Percentiles rank a stretch among this genome's conserved stretches.
These are phyloP conservation scores for Aulostomus chinensis DNA, from an alignment of 2,797 vertebrate species.

Conservation along the genomic window DNA sequence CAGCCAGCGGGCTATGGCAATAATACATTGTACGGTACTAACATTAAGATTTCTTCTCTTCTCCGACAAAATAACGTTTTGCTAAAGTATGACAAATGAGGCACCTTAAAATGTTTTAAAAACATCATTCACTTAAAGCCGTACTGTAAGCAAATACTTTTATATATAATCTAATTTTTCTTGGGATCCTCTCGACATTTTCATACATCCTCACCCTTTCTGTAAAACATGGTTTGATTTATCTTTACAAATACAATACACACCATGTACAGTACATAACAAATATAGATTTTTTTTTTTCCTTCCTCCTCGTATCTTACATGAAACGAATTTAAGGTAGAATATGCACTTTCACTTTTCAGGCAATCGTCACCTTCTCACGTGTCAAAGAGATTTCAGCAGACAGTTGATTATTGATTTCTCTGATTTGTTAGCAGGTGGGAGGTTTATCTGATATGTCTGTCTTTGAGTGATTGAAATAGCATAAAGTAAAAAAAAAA, in stretches of 20 bases:
- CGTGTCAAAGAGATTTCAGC: slow-evolving; percentile 45
- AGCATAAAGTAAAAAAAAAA: slow-evolving; percentile 37
- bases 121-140: slow-evolving; percentile 80
- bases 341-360: slow-evolving; percentile 61
- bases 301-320: slow-evolving; percentile 61
- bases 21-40: slow-evolving; percentile 74
- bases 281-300: slow-evolving; percentile 76
- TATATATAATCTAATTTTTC: slow-evolving; percentile 78
- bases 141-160: slow-evolving; percentile 79
- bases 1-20: slow-evolving; percentile 77
- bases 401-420: slow-evolving; percentile 48
- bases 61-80: slow-evolving; percentile 72
- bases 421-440: slow-evolving; percentile 48
- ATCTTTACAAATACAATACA: slow-evolving; percentile 82
- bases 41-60: slow-evolving; percentile 71
- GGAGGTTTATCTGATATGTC: slow-evolving; percentile 36
- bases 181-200: slow-evolving; percentile 55
- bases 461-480: slow-evolving; percentile 35
- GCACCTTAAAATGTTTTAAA: slow-evolving; percentile 80
- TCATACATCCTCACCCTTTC: slow-evolving; percentile 64
- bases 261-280: slow-evolving; percentile 81
- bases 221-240: slow-evolving; percentile 75
- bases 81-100: slow-evolving; percentile 79
- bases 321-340: slow-evolving; percentile 70
- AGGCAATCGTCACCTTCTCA: slow-evolving; percentile 58